Base-by-base conservation (phyloP, 2,797 vertebrate species). In the Oreonectes daqikongensis region DNA sequence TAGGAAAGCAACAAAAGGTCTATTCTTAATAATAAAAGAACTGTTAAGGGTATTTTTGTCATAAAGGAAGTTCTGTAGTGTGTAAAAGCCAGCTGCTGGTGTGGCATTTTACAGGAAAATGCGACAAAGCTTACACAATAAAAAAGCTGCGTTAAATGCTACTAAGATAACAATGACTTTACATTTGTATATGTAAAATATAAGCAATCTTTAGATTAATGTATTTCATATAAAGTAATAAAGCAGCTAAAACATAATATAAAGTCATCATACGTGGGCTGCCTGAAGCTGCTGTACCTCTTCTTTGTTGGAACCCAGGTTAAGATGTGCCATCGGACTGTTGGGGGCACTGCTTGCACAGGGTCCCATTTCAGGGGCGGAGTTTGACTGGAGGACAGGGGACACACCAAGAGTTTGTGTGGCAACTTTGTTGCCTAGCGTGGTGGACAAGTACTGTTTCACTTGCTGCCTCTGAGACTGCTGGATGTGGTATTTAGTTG, bases 401-500 rank as follows among this genome's bases (percentile, higher is more conserved):
- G 94, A 88, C 46, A 90, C 84, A 0, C 91, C 90, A 38, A 95
- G 85, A 1, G 92, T 93, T 84, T 95, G 94, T 69, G 91, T 91
- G 15, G 94, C 90, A 3, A 92, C 89, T 68, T 94, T 95, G 84
- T 90, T 93, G 18, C 95, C 94, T 82, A 95, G 88, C 7, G 96
- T 95, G 80, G 95, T 95, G 32, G 95, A 96, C 55, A 97, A 93
- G 84, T 95, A 97, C 87, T 96, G 94, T 80, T 96, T 96, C 68
- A 97, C 94, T 85, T 97, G 96, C 72, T 97, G 96, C 70, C 94
- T 91, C 90, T 96, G 95, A 0, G 95, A 93, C 87, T 96, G 95
- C 85, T 95, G 95, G 81, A 97, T 94, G 88, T 97, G 96, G 87
- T 96, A 97, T 84, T 93, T 95, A 1, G 96, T 97, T 24, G 96